Percentiles rank a stretch among this genome's conserved stretches.
Evolutionary conservation across 2,888 invertebrate genomes (phyloP).

Genomic region (Liodrosophila aerea): DNA sequence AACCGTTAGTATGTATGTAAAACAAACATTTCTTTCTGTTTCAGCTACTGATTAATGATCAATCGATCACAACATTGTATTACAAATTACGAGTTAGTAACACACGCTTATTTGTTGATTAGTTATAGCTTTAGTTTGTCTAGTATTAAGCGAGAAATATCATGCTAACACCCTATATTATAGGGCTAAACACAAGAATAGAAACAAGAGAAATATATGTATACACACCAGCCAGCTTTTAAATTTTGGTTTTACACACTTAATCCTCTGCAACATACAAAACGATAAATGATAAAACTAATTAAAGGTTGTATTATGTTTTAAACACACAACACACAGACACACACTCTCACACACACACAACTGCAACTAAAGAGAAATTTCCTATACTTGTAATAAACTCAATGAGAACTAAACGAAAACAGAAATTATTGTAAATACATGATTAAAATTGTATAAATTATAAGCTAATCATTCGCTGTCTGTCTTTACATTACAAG

Average conservation of each 20-base stretch:
- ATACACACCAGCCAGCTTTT: slow-evolving; percentile 18
- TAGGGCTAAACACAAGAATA: slow-evolving; percentile 15
- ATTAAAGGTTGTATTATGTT: slow-evolving; percentile 74
- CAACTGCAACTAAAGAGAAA: slow-evolving; percentile 34
- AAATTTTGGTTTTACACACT: slow-evolving; percentile 26
- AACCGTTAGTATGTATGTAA: slow-evolving; percentile 20
- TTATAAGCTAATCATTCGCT: slow-evolving; percentile 50
- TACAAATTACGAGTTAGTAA: slow-evolving; percentile 76
- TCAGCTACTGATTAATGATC: slow-evolving; percentile 53
- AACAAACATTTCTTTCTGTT: slow-evolving; percentile 38
- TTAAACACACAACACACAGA: slow-evolving; percentile 52
- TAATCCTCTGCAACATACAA: slow-evolving; percentile 8
- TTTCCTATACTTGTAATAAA: slow-evolving; percentile 60
- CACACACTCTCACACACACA: slow-evolving; percentile 8
- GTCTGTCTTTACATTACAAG: slow-evolving; percentile 46
- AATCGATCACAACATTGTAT: slow-evolving; percentile 73
- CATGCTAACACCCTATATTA: slow-evolving; percentile 28
- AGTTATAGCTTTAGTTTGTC: slow-evolving; percentile 76
- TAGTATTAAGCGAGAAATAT: slow-evolving; percentile 61
- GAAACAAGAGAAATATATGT: neutral
- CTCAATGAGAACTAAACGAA: slow-evolving; percentile 33
- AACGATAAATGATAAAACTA: slow-evolving; percentile 32
- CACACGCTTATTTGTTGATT: slow-evolving; percentile 81
- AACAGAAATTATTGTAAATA: slow-evolving; percentile 47
- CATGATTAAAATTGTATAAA: slow-evolving; percentile 50